Base-by-base conservation (phyloP, 2,888 invertebrate genomes). In the Periphyllus acericola region DNA sequence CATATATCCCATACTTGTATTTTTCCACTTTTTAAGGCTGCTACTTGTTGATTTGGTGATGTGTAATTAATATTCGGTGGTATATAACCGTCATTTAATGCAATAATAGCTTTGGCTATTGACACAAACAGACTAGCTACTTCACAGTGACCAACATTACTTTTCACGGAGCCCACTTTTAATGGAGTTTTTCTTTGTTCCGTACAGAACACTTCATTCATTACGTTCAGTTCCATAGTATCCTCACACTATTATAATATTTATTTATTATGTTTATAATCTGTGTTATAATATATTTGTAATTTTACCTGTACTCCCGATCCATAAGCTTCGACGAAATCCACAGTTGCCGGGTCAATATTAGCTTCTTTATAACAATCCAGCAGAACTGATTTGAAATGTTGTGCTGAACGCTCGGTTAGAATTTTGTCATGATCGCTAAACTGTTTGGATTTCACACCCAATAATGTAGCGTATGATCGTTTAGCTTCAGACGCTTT, bases 101-200 rank as follows among this genome's bases (percentile, higher is more conserved):
- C 90, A 34, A 91, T 88, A 34, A 91, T 79, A 1, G 90, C 92
- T 91, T 93, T 93, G 25, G 92, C 92, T 52, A 93, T 90, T 8
- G 92, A 91, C 78, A 92, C 92, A 36, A 93, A 90, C 46, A 92
- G 90, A 8, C 91, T 90, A 32, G 90, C 90, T 21, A 93, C 93
- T 90, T 94, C 94, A 3, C 93, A 92, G 90, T 94, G 94, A 2
- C 94, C 94, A 92, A 94, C 93, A 91, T 94, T 94, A 52, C 93
- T 93, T 90, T 94, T 94, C 68, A 93, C 93, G 0, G 93, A 93
- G 14, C 94, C 94, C 87, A 94, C 92, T 46, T 93, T 91, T n/a
- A 94, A 91, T 4, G 94, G 93, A 0, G 76, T 71, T 1, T 89
- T 88, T 46, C 90, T 89, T 19, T 46, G 32, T 0, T 89, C 78